These are phyloP conservation scores for Palaemon carinicauda DNA, from an alignment of 1,140 invertebrate species.

Conservation along the genomic window DNA sequence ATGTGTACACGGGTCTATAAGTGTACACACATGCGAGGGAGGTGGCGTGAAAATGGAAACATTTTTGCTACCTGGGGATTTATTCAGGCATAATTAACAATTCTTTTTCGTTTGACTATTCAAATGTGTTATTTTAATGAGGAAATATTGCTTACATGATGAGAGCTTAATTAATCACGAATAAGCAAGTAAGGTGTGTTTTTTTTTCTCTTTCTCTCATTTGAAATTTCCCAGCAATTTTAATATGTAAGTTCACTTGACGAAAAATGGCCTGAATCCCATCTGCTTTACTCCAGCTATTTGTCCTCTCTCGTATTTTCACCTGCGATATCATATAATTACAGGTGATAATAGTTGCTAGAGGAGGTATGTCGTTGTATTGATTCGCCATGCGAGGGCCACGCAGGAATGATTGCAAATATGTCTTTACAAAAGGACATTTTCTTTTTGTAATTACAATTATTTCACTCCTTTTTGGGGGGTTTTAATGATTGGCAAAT, in stretches of 20 bases:
- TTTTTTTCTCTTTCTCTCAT: neutral
- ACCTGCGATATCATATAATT: neutral
- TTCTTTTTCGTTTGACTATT: slow-evolving; percentile 56
- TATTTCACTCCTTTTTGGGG: no score
- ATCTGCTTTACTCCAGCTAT: neutral
- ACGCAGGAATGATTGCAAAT: no score
- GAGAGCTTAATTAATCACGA: slow-evolving; percentile 46
- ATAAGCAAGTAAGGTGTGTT: slow-evolving; percentile 49
- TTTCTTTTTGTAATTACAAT: no score
- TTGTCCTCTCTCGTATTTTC: neutral
- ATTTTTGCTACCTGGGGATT: slow-evolving; percentile 39
- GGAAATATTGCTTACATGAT: slow-evolving; percentile 37
- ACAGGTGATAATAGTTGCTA: no score
- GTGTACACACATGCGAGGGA: neutral
- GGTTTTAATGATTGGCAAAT: no score
- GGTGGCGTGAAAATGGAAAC: slow-evolving; percentile 11
- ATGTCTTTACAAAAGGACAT: no score
- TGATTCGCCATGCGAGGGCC: no score
- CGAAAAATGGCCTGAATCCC: neutral
- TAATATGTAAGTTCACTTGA: slow-evolving; percentile 14
- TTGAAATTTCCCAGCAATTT: neutral
- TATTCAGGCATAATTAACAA: slow-evolving; percentile 52
- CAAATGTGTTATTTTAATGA: slow-evolving; percentile 56
- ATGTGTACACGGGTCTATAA: neutral
- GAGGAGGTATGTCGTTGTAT: no score